These are phyloP conservation scores for Dicerorhinus sumatrensis DNA, from an alignment of 2,113 vertebrate genomes.

Conservation along the genomic window DNA sequence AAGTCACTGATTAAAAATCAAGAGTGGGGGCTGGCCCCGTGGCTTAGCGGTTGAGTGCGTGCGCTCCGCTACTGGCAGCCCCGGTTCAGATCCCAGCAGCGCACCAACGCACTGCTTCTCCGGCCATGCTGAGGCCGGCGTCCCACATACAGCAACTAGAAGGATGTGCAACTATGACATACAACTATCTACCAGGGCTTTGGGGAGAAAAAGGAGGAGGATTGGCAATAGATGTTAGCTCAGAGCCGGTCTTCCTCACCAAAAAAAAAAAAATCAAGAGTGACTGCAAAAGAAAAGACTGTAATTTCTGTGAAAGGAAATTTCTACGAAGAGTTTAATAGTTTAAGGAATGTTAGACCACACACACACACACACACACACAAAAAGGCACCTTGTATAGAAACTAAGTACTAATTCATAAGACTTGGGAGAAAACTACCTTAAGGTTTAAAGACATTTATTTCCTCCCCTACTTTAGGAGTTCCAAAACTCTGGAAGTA, in stretches of 20 bases:
- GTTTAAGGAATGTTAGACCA: neutral
- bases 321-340: neutral
- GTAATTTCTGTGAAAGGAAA: neutral
- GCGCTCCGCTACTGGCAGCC: too few species aligned
- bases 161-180: too few species aligned
- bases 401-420: neutral
- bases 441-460: neutral
- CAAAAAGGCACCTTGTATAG: neutral
- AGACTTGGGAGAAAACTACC: neutral
- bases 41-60: too few species aligned
- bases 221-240: too few species aligned
- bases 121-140: too few species aligned
- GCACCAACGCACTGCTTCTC: too few species aligned
- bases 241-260: too few species aligned
- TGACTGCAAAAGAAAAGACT: neutral
- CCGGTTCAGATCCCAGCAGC: too few species aligned
- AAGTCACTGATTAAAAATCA: neutral
- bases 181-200: too few species aligned
- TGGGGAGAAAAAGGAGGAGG: too few species aligned
- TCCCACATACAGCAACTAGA: too few species aligned
- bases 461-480: neutral
- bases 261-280: neutral
- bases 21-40: too few species aligned
- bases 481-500: neutral
- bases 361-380: neutral